Evolutionary conservation across 2,888 invertebrate genomes (phyloP), one percentile per base, ranked within the genome.

Genomic region (Morinoia aosen): DNA sequence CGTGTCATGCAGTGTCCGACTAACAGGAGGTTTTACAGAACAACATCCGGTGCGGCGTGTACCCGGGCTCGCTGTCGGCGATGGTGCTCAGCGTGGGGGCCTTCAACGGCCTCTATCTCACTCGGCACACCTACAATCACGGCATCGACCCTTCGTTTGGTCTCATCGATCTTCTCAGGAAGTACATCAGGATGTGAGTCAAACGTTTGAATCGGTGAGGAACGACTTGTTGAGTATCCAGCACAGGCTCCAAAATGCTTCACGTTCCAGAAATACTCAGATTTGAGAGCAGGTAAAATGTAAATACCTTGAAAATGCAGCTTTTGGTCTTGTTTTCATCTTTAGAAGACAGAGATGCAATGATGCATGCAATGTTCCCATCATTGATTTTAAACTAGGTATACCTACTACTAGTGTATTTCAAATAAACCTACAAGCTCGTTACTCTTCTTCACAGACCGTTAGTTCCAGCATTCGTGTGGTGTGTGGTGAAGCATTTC

Each of bases 51-150:
- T 96, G 96, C 94, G 96, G 96, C 56, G 95, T 96, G 25, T 96
- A 96, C 91, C 96, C 96, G 7, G 96, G 96, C 56, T 96, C 96
- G 56, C 57, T 96, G 19, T 96, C 96, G 3, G 95, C 96, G 11
- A 94, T 96, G 95, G 95, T 95, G 39, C 88, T 96, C 39, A 96
- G 96, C 16, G 95, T 96, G 19, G 96, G 96, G 40, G 94, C 96
- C 61, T 96, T 95, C 96, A 96, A 96, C 95, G 96, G 96, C 58
- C 94, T 96, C 88, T 96, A 96, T 90, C 95, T 96, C 58, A 91
- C 90, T 61, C 93, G 96, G 88, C 95, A 96, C 56, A 88, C 57
- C n/a, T 95, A 96, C 40, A 90, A 61, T 58, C 61, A 94, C 48
- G 64, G 91, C 33, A 76, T 96, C 91, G 96, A 96, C 88, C 94